A percentile compares a stretch with the other conserved stretches of the same genome.
Evolutionary conservation across 2,888 invertebrate species (phyloP).

Genomic region (Apamea monoglypha): DNA sequence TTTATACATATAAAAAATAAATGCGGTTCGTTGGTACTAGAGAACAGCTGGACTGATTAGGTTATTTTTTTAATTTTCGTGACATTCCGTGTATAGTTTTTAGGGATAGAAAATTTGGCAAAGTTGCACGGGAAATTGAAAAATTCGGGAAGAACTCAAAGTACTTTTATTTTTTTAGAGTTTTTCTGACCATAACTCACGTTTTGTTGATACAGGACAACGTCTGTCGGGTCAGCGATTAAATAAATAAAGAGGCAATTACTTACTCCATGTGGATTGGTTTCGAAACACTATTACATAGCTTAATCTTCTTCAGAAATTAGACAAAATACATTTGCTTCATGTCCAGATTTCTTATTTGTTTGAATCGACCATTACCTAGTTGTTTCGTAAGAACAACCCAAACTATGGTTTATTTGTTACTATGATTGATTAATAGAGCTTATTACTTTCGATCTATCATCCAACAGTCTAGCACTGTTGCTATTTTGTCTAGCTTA

Average conservation of each 20-base stretch:
- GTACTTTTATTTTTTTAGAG: neutral
- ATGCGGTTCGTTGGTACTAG: neutral
- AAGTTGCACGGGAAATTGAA: neutral
- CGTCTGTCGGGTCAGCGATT: neutral
- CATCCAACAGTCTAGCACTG: neutral
- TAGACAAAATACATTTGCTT: neutral
- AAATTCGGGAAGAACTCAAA: neutral
- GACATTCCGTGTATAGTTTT: neutral
- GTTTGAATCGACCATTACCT: neutral
- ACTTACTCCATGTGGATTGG: neutral
- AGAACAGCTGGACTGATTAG: neutral
- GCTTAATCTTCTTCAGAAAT: neutral
- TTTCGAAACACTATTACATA: neutral
- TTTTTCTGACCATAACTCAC: neutral
- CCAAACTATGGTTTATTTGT: neutral
- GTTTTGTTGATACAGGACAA: neutral
- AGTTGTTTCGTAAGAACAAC: neutral
- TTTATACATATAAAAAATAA: no score
- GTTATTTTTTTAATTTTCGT: neutral
- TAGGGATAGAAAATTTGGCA: neutral
- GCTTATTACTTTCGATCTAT: slow-evolving; percentile 24
- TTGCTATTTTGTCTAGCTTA: neutral
- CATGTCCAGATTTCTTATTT: neutral
- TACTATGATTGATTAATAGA: neutral
- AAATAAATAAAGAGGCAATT: neutral